Percentiles rank a stretch among this genome's conserved stretches.
phyloP scores from a whole-genome alignment of 2,113 vertebrate species.

The Pitta sordida region DNA sequence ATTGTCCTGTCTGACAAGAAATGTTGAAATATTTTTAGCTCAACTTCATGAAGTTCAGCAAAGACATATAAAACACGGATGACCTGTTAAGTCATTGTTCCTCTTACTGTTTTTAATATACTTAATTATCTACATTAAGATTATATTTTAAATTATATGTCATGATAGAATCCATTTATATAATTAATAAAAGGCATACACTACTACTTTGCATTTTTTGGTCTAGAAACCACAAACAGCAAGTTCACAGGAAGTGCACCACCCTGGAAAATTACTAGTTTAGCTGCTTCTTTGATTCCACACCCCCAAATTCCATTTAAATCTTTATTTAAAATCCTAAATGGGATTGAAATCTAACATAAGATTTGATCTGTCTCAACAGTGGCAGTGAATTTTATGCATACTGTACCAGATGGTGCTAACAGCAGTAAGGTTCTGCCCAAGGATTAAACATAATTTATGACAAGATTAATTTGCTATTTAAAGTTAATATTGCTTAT shows the following conservation, averaged over 20 bases:
- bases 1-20: background rate
- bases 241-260: background rate
- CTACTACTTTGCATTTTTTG: background rate
- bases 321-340: background rate
- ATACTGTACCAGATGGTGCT: background rate
- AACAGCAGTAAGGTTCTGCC: background rate
- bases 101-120: background rate
- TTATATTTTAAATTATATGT: background rate
- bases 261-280: background rate
- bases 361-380: background rate
- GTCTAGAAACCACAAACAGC: background rate
- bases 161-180: background rate
- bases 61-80: background rate
- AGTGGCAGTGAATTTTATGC: background rate
- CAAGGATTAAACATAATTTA: conserved; percentile 2
- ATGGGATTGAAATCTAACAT: background rate
- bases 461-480: conserved; percentile 48
- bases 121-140: background rate
- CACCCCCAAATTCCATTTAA: background rate
- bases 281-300: background rate
- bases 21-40: background rate
- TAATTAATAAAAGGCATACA: background rate
- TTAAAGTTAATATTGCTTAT: conserved; percentile 49
- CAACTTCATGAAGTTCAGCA: background rate
- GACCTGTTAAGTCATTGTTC: background rate